Evolutionary conservation across 1,140 invertebrate genomes (phyloP).

Genomic region (Mamestra configurata): DNA sequence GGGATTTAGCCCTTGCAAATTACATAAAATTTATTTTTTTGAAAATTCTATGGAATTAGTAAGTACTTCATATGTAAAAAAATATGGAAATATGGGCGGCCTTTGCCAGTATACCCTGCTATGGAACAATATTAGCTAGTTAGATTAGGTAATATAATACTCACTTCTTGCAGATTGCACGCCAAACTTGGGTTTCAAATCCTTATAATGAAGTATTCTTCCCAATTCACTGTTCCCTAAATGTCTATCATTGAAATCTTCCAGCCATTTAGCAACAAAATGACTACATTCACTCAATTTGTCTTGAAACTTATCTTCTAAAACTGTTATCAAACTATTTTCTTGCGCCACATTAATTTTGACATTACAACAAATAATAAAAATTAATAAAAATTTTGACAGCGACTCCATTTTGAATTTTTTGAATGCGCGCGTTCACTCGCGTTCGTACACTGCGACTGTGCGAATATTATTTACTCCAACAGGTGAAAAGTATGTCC

Average conservation of each 20-base stretch:
- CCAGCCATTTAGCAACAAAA: constrained; percentile 63
- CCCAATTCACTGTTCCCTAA: constrained; percentile 70
- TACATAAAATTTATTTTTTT: too few species aligned
- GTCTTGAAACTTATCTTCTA: constrained; percentile 70
- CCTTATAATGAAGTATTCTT: constrained; percentile 69
- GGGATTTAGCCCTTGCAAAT: too few species aligned
- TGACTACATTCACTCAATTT: constrained; percentile 64
- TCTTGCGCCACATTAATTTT: background rate
- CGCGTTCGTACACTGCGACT: background rate
- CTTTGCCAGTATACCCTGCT: too few species aligned
- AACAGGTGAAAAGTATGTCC: background rate
- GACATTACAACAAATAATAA: background rate
- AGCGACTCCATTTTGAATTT: background rate
- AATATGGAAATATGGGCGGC: too few species aligned
- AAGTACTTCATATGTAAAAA: too few species aligned
- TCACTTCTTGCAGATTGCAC: constrained; percentile 53
- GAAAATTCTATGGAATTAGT: too few species aligned
- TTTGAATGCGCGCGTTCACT: constrained; percentile 4
- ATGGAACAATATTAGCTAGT: too few species aligned
- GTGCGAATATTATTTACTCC: constrained; percentile 3
- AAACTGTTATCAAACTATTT: constrained; percentile 6
- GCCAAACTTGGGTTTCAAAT: constrained; percentile 69
- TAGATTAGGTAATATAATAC: too few species aligned
- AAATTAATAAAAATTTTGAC: background rate
- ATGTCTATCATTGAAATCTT: constrained; percentile 70